These are phyloP conservation scores for Anneissia japonica DNA, from an alignment of 35 echinoderm and acorn worm species.

Conservation along the genomic window DNA sequence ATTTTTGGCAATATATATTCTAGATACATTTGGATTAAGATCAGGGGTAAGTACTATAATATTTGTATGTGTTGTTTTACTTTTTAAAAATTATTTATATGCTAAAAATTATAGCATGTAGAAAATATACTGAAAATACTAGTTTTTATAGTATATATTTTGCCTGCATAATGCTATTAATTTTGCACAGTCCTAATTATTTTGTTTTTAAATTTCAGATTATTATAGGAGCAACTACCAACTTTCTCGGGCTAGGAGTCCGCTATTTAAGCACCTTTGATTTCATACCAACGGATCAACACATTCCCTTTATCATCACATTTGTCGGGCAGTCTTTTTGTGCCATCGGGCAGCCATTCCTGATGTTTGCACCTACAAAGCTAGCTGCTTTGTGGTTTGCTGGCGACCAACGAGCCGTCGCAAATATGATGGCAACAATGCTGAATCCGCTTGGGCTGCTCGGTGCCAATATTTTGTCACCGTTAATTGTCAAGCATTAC, in stretches of 20 bases:
- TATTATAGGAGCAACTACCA: conserved; percentile 59
- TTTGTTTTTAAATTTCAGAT: conserved; percentile 38
- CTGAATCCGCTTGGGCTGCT: conserved; percentile 85
- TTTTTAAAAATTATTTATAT: not conserved
- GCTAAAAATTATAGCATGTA: not conserved
- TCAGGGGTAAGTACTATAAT: conserved; percentile 51
- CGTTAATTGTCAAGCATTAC: conserved; percentile 42
- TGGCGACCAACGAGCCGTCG: conserved; percentile 71
- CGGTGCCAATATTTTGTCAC: conserved; percentile 61
- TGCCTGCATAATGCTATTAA: not conserved
- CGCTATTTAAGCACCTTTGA: conserved; percentile 51
- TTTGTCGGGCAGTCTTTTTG: conserved; percentile 71
- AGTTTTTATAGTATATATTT: not conserved
- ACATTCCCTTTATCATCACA: conserved; percentile 46
- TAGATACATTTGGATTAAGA: conserved; percentile 73
- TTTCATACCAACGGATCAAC: conserved; percentile 31
- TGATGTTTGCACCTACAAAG: conserved; percentile 88
- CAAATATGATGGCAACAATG: conserved; percentile 81
- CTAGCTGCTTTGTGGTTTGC: conserved; percentile 83
- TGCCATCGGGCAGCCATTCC: conserved; percentile 78
- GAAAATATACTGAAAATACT: not conserved
- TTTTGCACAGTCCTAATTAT: not conserved
- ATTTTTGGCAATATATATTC: conserved; percentile 64
- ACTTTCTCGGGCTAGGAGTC: conserved; percentile 63
- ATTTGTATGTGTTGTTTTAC: not conserved